Conservation (phyloP, 1,140 invertebrate species). For the Bombyx mandarina region DNA sequence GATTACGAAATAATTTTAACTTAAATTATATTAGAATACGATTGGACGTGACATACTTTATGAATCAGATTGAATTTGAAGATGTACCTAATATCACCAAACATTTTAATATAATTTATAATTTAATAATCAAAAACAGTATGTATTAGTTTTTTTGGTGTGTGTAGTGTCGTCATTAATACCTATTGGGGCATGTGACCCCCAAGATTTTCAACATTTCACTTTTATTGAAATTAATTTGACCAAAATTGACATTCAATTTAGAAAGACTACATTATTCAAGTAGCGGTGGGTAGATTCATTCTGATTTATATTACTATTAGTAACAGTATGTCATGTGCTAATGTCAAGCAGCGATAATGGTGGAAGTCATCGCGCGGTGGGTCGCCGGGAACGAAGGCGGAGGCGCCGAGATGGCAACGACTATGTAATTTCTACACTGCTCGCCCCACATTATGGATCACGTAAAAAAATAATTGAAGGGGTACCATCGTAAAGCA, state of each 20-base stretch:
- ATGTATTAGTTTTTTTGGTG: no score
- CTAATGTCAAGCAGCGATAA: constrained; percentile 11
- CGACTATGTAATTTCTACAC: constrained; percentile 65
- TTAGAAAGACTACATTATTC: no score
- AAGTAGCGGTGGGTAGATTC: no score
- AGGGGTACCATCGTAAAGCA: constrained; percentile 67
- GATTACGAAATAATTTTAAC: constrained; percentile 41
- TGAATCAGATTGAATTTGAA: constrained; percentile 23
- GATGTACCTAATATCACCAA: no score
- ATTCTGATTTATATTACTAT: no score
- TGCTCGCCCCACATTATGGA: constrained; percentile 61
- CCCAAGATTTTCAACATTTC: no score
- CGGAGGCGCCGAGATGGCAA: constrained; percentile 47
- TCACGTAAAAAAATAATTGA: constrained; percentile 68
- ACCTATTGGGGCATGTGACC: no score
- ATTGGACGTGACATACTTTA: constrained; percentile 25
- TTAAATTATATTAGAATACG: constrained; percentile 19
- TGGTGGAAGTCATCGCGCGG: constrained; percentile 12
- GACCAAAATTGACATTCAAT: no score
- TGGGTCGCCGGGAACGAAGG: constrained; percentile 35
- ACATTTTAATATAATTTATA: no score
- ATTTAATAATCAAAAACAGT: no score
- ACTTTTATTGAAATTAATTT: no score
- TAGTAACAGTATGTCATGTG: not conserved
- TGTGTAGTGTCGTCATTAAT: no score